Base-by-base conservation (phyloP, 2,113 vertebrate species). In the Sylvilagus bachmani region DNA sequence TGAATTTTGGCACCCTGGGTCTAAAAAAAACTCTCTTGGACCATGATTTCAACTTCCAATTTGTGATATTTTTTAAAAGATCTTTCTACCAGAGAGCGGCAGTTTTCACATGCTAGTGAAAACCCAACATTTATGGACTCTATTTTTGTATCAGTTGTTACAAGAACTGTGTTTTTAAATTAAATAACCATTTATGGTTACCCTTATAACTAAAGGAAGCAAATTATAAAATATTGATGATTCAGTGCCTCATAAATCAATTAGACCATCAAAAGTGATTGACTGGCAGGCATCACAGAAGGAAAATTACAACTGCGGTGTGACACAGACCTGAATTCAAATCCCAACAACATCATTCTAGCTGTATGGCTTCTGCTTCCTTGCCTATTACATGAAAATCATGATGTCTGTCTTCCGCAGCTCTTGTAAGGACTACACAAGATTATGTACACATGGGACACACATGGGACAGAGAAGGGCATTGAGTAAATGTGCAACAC, bases 1-100 rank as follows among this genome's bases (percentile, higher is more conserved):
- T 53, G 38, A 86, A 29, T 80, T 81, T 44, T 73, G 31, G 24
- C 5, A 78, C 21, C 29, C 25, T 22, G 64, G 22, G 69, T 62
- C 3, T 80, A 33, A 78, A 74, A 84, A 36, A 67, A 87, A 64
- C 66, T n/a, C 49, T 55, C 14, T 4, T 82, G 55, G n/a, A n/a
- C 33, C 29, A 49, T 92, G 33, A 93, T 27, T 83, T 69, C 79
- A 62, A 49, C 38, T 96, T 93, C 44, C 53, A 91, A 78, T 89
- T 83, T 77, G 58, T 49, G 3, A 8, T 6, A 29, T 58, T 33
- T 83, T 93, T 58, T 44, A n/a, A 67, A 81, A 89, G 11, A 79
- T 58, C 67, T 58, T 84, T 78, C 27, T 55, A 44, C 51, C 36
- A 80, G 62, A 69, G 58, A 16, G 6, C 82, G 62, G 66, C 29